phyloP scores from a whole-genome alignment of 2,888 invertebrate species.

The Tenthredo amoena region DNA sequence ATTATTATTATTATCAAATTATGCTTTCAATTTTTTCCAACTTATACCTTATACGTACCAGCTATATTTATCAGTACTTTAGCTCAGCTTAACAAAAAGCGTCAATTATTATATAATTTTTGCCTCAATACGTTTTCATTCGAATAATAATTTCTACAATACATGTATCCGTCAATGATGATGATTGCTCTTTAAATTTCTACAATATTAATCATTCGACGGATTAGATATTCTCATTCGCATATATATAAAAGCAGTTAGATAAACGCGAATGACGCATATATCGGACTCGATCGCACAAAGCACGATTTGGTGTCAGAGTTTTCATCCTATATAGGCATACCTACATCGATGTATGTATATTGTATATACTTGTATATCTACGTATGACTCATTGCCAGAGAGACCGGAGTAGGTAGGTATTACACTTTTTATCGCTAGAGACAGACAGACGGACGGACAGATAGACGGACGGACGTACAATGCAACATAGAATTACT shows the following conservation, averaged over 20 bases:
- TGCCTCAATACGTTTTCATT: background rate
- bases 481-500: conserved; percentile 45
- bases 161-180: background rate
- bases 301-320: background rate
- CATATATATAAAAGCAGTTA: background rate
- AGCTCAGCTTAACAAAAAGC: background rate
- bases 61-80: background rate
- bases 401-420: background rate
- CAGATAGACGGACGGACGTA: background rate
- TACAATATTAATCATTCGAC: background rate
- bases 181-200: background rate
- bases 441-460: background rate
- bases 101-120: background rate
- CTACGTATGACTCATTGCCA: conserved; percentile 16
- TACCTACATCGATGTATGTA: background rate
- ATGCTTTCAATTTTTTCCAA: background rate
- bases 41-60: too few species aligned
- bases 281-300: background rate
- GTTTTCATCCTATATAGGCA: background rate
- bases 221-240: background rate
- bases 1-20: background rate
- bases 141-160: background rate
- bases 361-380: background rate
- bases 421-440: conserved; percentile 24
- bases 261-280: background rate